Percentiles rank a stretch among this genome's conserved stretches.
Conservation (phyloP, 2,113 vertebrate species). For the Maccullochella peelii region DNA sequence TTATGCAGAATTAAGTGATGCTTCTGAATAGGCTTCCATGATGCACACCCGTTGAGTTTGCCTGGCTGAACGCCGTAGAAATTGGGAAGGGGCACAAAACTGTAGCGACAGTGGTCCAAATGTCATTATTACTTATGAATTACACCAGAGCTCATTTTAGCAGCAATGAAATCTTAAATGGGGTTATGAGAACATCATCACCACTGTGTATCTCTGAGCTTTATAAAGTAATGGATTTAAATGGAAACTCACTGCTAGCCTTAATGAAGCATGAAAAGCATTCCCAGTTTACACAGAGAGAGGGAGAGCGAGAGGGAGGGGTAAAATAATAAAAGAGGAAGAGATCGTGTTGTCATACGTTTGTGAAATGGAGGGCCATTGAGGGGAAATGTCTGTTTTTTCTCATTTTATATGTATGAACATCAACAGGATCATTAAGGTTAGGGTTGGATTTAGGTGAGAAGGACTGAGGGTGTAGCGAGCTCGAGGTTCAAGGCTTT, state of each 20-base stretch:
- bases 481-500: background rate
- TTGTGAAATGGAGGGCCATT: slow-evolving; percentile 15
- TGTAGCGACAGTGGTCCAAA: slow-evolving; percentile 41
- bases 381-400: background rate
- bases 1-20: slow-evolving; percentile 23
- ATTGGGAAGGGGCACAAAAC: slow-evolving; percentile 22
- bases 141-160: slow-evolving; percentile 66
- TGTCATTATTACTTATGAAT: slow-evolving; percentile 70
- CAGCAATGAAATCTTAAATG: slow-evolving; percentile 71
- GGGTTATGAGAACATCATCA: slow-evolving; percentile 71
- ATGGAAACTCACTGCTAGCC: slow-evolving; percentile 59
- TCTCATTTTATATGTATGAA: slow-evolving; percentile 10
- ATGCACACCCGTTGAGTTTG: slow-evolving; percentile 31
- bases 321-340: slow-evolving; percentile 40
- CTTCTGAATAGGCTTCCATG: background rate
- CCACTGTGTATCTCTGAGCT: slow-evolving; percentile 65
- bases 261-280: slow-evolving; percentile 77
- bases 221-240: slow-evolving; percentile 75
- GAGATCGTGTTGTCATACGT: slow-evolving; percentile 14
- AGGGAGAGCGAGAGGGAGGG: slow-evolving; percentile 3
- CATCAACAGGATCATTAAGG: background rate
- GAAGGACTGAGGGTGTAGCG: background rate
- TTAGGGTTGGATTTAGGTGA: background rate
- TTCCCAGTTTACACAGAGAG: slow-evolving; percentile 66
- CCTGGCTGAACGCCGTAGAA: background rate